phyloP scores from a whole-genome alignment of 2,888 invertebrate species.

The Lobophora halterata region DNA sequence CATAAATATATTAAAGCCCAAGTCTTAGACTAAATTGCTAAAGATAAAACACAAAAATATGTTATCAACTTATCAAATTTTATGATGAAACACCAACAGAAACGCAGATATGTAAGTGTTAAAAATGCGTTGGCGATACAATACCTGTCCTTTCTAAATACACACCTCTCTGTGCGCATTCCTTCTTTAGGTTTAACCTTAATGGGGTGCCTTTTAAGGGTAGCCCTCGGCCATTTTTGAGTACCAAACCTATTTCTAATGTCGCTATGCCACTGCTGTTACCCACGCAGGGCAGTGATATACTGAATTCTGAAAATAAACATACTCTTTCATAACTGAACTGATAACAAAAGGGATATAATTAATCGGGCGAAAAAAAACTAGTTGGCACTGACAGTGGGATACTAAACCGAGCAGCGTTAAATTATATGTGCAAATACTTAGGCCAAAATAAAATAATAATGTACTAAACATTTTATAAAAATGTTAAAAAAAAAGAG shows the following conservation, averaged over 20 bases:
- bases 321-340: not conserved
- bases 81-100: constrained; percentile 39
- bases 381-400: too few species aligned
- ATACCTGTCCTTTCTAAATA: constrained; percentile 83
- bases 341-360: too few species aligned
- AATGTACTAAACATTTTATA: too few species aligned
- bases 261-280: constrained; percentile 93
- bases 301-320: constrained; percentile 88
- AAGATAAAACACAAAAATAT: too few species aligned
- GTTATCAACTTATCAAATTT: not conserved
- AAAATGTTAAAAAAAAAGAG: too few species aligned
- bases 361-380: too few species aligned
- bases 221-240: constrained; percentile 89
- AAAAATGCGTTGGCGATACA: constrained; percentile 82
- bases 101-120: constrained; percentile 70
- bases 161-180: constrained; percentile 96
- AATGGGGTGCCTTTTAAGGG: constrained; percentile 93
- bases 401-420: too few species aligned
- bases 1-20: too few species aligned
- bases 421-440: too few species aligned
- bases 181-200: constrained; percentile 92
- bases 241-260: constrained; percentile 92
- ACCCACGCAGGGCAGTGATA: constrained; percentile 92
- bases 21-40: too few species aligned
- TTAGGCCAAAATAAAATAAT: too few species aligned